A percentile compares a stretch with the other conserved stretches of the same genome.
Conservation (phyloP, 1,140 invertebrate genomes). For the Olivierus martensii region DNA sequence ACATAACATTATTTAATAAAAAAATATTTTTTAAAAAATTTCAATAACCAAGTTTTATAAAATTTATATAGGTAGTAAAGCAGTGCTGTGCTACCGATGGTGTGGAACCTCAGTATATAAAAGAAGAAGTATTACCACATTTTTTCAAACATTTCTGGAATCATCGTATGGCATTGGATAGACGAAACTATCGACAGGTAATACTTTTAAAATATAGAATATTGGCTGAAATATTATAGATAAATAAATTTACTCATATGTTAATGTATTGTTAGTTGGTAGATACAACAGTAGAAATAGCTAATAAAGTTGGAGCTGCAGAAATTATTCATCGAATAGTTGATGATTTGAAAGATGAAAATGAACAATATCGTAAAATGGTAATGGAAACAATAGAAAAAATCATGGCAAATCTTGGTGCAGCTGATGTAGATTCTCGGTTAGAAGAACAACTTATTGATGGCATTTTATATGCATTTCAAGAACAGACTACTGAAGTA, state of each 20-base stretch:
- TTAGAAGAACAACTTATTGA: conserved; percentile 98
- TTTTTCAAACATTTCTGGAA: conserved; percentile 99
- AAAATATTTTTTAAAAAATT: too few relatives aligned
- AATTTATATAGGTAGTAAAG: conserved; percentile 73
- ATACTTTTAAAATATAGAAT: conserved; percentile 14
- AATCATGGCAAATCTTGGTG: conserved; percentile 90
- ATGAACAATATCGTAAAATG: conserved; percentile 99
- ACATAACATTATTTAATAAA: too few relatives aligned
- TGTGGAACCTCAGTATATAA: conserved; percentile 98
- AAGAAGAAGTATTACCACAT: conserved; percentile 95
- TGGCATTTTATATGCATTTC: conserved; percentile 97
- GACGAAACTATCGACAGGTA: conserved; percentile 87
- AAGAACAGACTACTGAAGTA: conserved; percentile 97
- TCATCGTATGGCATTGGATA: conserved; percentile 96
- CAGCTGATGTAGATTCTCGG: conserved; percentile 92
- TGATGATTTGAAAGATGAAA: conserved; percentile 98
- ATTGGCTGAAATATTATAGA: too few relatives aligned
- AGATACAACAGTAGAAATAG: conserved; percentile 99
- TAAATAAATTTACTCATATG: not conserved
- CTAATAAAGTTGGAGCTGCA: conserved; percentile 96
- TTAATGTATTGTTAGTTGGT: conserved; percentile 49
- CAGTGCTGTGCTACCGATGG: conserved; percentile 99
- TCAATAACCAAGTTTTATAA: too few relatives aligned
- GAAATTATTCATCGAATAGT: conserved; percentile 98
- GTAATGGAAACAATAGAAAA: conserved; percentile 99